phyloP scores from a whole-genome alignment of 2,113 vertebrate species.

The Pangasianodon gigas region DNA sequence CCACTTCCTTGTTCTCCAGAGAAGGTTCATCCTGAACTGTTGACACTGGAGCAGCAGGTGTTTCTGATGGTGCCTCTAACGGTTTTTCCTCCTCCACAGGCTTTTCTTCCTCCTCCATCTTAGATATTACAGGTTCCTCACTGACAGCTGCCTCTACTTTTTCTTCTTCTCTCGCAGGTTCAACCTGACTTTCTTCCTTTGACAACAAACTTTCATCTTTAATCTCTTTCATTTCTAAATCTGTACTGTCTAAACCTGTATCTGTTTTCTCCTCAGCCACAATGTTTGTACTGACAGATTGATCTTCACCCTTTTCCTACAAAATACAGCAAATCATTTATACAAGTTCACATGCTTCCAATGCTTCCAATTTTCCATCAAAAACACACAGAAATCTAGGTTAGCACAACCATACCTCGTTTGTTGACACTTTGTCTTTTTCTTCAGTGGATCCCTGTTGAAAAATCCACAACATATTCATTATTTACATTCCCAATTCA shows the following conservation, averaged over 20 bases:
- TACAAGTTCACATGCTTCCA: background rate
- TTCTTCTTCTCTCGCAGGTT: conserved; percentile 40
- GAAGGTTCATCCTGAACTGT: conserved; percentile 32
- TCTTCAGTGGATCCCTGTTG: conserved; percentile 55
- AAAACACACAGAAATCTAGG: background rate
- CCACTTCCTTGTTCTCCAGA: background rate
- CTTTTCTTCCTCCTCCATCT: conserved; percentile 33
- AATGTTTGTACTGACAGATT: conserved; percentile 28
- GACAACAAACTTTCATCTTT: conserved; percentile 52
- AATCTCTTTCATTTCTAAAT: conserved; percentile 43
- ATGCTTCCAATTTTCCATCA: background rate
- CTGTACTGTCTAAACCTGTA: conserved; percentile 45
- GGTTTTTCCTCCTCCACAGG: conserved; percentile 29
- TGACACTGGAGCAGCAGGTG: conserved; percentile 20
- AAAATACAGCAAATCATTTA: conserved; percentile 45
- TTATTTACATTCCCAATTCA: background rate
- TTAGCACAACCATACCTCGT: conserved; percentile 43
- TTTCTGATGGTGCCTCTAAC: conserved; percentile 28
- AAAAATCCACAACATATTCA: background rate
- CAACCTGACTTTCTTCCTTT: conserved; percentile 49
- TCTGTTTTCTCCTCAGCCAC: conserved; percentile 47
- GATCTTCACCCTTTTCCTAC: conserved; percentile 63
- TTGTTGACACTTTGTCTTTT: conserved; percentile 23
- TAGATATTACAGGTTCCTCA: conserved; percentile 15
- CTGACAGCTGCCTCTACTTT: conserved; percentile 27